Conservation (phyloP, 1,140 invertebrate species). For the Sarcophaga bullata region DNA sequence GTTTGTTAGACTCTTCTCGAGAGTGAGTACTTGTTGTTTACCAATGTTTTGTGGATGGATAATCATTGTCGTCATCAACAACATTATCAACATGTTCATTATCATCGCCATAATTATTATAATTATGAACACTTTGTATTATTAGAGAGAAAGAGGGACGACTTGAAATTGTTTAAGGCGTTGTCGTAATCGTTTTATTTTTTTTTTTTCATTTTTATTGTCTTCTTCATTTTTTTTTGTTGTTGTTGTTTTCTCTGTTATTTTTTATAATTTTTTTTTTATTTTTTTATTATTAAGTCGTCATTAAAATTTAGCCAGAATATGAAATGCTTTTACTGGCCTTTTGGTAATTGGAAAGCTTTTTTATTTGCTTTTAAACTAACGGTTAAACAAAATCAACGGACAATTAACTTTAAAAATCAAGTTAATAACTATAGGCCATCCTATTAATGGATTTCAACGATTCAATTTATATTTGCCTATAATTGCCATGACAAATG, state of each 20-base stretch:
- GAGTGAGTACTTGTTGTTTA: conserved; percentile 3
- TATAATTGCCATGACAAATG: no score
- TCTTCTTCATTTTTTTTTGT: not conserved
- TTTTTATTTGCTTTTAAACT: no score
- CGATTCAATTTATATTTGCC: no score
- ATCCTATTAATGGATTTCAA: no score
- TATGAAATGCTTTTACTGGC: no score
- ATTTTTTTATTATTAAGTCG: not conserved
- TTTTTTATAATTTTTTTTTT: not conserved
- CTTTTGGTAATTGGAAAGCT: no score
- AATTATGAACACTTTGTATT: not conserved
- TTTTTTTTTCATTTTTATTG: not conserved
- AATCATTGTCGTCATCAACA: not conserved
- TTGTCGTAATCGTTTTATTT: not conserved
- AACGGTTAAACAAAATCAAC: no score
- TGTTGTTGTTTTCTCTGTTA: not conserved
- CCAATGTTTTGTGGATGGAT: not conserved
- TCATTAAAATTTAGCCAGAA: not conserved
- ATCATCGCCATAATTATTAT: not conserved
- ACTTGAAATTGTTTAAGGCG: not conserved
- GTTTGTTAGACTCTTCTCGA: not conserved
- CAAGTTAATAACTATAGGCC: no score
- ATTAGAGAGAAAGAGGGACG: not conserved
- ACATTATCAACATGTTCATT: not conserved
- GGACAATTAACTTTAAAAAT: no score